Base-by-base conservation (phyloP, 2,113 vertebrate species). In the Oncorhynchus kisutch region DNA sequence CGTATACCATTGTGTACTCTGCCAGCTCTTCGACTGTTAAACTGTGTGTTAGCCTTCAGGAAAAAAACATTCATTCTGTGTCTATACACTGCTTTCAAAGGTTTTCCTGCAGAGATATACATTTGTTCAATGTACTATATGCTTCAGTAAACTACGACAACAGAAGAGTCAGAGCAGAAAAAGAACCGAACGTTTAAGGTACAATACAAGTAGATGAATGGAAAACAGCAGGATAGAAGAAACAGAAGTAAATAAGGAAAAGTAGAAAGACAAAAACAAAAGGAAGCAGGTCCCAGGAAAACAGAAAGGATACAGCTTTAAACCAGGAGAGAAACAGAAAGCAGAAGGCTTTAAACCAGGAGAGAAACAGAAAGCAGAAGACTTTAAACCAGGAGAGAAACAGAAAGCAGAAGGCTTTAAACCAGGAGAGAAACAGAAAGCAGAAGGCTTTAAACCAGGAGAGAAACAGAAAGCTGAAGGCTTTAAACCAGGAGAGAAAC, bases 291-390 rank as follows among this genome's bases (percentile, higher is more conserved):
- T 84, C 84, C 70, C 14, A 83, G 72, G 12, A 77, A 71, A 77
- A 75, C 77, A 81, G 79, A 86, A 77, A 54, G 9, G 31, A 85
- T 70, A 57, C 85, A 83, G 87, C 75, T 92, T 92, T 93, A 91
- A 91, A 31, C 29, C 71, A 85, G 75, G 78, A 73, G 81, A 84
- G 75, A 31, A 87, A 75, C 20, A 78, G 49, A 75, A 69, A 83
- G 29, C 0, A 31, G 1, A 31, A 0, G 1, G 29, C 71, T 13
- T 79, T 24, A 48, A 48, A 82, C 24, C 2, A 71, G 81, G 51
- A 80, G 73, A 75, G 70, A 85, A 29, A 84, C 81, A 87, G 78
- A 59, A 20, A 14, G 4, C 0, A 34, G 0, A 54, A 3, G 0
- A 3, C 3, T 54, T 4, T 54, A 27, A 54, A 18, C 2, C 11